Evolutionary conservation across 2,113 vertebrate genomes (phyloP).

Genomic region (Pelobates fuscus): DNA sequence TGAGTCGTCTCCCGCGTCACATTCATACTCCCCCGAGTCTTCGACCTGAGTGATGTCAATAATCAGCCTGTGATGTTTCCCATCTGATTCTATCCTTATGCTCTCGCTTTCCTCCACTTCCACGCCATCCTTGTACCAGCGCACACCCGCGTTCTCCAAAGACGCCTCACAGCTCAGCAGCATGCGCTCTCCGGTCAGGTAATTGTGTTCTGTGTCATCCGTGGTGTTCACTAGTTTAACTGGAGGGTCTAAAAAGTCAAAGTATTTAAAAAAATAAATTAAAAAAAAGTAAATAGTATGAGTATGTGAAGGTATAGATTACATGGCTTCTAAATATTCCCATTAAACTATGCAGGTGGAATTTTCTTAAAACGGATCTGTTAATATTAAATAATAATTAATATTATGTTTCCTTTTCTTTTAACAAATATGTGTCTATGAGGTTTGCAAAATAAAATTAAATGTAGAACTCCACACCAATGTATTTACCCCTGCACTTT

Average conservation of each 20-base stretch:
- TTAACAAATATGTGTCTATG: too few relatives aligned
- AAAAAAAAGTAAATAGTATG: too few relatives aligned
- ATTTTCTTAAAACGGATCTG: too few relatives aligned
- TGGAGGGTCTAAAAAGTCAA: conserved; percentile 72
- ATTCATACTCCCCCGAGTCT: conserved; percentile 87
- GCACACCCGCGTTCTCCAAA: conserved; percentile 64
- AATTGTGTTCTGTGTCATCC: conserved; percentile 69
- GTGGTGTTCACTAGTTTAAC: conserved; percentile 79
- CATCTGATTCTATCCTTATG: conserved; percentile 78
- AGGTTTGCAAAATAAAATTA: too few relatives aligned
- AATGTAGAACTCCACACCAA: too few relatives aligned
- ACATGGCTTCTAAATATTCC: too few relatives aligned
- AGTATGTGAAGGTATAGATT: too few relatives aligned
- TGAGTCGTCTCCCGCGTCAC: conserved; percentile 81
- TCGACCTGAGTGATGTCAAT: conserved; percentile 75
- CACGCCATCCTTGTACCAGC: conserved; percentile 86
- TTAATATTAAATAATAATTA: too few relatives aligned
- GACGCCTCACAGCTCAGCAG: conserved; percentile 88
- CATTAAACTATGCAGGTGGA: too few relatives aligned
- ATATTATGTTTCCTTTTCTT: too few relatives aligned
- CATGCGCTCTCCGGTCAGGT: conserved; percentile 75
- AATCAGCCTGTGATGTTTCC: conserved; percentile 74
- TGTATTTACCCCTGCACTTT: too few relatives aligned
- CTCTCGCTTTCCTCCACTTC: conserved; percentile 75
- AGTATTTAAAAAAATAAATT: too few relatives aligned